Conservation (phyloP, 2,797 vertebrate genomes). For the Sebastes vulpes region DNA sequence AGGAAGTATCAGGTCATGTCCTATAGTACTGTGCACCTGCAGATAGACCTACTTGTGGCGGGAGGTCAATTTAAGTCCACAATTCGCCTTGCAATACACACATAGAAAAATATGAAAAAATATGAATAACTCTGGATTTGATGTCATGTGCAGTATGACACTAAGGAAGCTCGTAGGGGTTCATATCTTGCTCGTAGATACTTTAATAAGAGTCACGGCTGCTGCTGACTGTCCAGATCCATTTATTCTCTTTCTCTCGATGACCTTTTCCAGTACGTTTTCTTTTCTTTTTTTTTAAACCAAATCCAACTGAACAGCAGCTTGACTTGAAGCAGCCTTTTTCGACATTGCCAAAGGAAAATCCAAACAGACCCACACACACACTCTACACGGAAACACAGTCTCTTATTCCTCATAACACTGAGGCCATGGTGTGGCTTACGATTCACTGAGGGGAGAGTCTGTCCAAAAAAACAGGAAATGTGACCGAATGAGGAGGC, state of each 20-base stretch:
- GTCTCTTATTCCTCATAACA: background rate
- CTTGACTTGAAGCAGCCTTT: conserved; percentile 5
- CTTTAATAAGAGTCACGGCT: background rate
- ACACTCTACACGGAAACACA: background rate
- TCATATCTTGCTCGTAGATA: background rate
- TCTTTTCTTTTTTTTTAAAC: background rate
- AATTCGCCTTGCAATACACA: too few species aligned
- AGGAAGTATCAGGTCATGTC: too few species aligned
- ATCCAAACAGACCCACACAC: background rate
- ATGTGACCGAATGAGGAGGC: background rate
- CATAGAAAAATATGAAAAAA: too few species aligned
- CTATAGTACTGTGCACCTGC: too few species aligned
- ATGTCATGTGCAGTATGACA: background rate
- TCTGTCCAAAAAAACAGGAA: background rate
- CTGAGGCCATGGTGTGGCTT: background rate
- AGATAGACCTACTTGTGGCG: too few species aligned
- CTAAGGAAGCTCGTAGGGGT: background rate
- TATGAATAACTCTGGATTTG: background rate
- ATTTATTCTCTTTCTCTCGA: background rate
- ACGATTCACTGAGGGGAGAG: background rate
- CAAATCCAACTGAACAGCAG: conserved; percentile 6
- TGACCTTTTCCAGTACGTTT: background rate
- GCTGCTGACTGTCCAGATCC: background rate
- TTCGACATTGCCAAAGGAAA: background rate
- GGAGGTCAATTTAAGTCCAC: too few species aligned